Conservation (phyloP, 2,113 vertebrate species). For the Paramisgurnus dabryanus region DNA sequence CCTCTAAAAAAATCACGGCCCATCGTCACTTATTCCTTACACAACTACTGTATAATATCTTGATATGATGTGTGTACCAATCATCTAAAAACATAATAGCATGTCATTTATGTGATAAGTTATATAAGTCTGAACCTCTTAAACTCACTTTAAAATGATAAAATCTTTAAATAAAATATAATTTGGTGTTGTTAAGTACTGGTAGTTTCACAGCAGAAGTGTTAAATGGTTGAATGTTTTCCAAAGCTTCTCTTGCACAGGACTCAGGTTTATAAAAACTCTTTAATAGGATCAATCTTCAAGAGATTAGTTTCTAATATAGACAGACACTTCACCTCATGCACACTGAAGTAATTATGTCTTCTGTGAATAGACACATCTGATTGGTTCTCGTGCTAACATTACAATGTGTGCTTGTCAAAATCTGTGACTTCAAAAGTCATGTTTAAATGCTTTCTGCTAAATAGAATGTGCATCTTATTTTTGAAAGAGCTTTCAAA, state of each 20-base stretch:
- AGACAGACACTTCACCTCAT: neutral
- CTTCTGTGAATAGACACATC: neutral
- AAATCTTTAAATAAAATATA: no score
- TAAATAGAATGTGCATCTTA: neutral
- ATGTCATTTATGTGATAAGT: no score
- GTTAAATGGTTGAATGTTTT: neutral
- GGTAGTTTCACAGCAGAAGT: neutral
- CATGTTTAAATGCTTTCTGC: neutral
- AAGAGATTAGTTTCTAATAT: neutral
- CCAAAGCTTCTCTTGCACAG: neutral
- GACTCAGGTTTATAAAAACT: no score
- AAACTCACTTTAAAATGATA: no score
- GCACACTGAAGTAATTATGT: neutral
- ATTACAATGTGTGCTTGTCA: no score
- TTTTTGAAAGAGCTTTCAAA: conserved; percentile 1
- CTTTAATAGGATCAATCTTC: neutral
- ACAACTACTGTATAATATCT: no score
- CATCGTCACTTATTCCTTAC: no score
- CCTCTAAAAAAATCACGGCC: neutral
- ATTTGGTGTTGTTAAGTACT: neutral
- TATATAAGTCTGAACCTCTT: no score
- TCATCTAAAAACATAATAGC: no score
- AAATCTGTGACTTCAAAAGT: neutral
- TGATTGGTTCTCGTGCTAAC: no score
- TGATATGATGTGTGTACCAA: no score